Percentiles rank a stretch among this genome's conserved stretches.
These are phyloP conservation scores for Nibea coibor DNA, from an alignment of 2,113 vertebrate genomes.

Conservation along the genomic window DNA sequence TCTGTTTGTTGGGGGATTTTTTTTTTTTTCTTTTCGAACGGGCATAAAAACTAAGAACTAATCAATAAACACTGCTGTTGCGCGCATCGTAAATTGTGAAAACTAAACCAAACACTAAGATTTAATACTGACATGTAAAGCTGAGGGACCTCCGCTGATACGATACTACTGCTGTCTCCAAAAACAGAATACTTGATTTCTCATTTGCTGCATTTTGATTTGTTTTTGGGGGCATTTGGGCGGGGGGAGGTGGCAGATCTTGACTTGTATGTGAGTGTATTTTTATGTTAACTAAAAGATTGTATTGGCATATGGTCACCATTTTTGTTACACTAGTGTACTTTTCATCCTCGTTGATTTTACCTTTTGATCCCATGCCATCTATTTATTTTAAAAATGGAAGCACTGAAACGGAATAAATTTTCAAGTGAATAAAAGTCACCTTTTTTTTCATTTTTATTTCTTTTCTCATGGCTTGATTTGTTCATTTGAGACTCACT, in stretches of 20 bases:
- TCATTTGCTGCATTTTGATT: slow-evolving; percentile 79
- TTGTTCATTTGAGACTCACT: slow-evolving; percentile 55
- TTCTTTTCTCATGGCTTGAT: slow-evolving; percentile 66
- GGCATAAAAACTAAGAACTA: slow-evolving; percentile 36
- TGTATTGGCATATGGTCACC: slow-evolving; percentile 82
- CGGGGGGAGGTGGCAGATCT: slow-evolving; percentile 40
- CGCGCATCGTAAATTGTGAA: slow-evolving; percentile 26
- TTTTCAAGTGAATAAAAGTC: slow-evolving; percentile 83
- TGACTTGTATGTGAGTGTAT: slow-evolving; percentile 72
- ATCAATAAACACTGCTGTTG: slow-evolving; percentile 58
- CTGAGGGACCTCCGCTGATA: slow-evolving; percentile 56
- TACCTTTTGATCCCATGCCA: slow-evolving; percentile 86
- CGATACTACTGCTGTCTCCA: slow-evolving; percentile 81
- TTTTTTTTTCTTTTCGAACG: slow-evolving; percentile 5
- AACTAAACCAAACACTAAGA: slow-evolving; percentile 67
- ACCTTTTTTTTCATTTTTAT: slow-evolving; percentile 74
- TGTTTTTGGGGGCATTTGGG: slow-evolving; percentile 42
- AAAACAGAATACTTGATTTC: slow-evolving; percentile 76
- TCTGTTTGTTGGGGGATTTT: slow-evolving; percentile 51
- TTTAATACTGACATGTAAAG: slow-evolving; percentile 54
- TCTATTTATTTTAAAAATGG: slow-evolving; percentile 93
- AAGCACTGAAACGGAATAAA: slow-evolving; percentile 92
- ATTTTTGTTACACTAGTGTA: slow-evolving; percentile 84
- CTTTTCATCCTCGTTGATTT: slow-evolving; percentile 86
- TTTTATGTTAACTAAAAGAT: slow-evolving; percentile 87